These are phyloP conservation scores for Diabrotica balteata DNA, from an alignment of 2,888 invertebrate species.

Conservation along the genomic window DNA sequence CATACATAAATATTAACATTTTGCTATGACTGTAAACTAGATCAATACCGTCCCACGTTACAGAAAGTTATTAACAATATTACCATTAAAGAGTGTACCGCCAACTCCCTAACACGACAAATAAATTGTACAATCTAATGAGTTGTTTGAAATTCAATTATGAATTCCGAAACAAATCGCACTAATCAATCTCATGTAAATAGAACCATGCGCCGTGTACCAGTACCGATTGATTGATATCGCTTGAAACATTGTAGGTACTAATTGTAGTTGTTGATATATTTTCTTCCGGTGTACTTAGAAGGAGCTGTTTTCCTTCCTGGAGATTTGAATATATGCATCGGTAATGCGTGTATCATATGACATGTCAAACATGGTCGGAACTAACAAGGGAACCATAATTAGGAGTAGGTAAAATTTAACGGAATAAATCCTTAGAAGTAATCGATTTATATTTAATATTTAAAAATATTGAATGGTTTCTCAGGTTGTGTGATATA, in stretches of 20 bases:
- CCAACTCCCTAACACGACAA: too few species aligned
- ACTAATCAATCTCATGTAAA: slow-evolving; percentile 7
- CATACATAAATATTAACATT: too few species aligned
- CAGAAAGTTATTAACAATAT: too few species aligned
- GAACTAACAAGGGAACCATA: neutral
- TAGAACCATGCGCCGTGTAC: neutral
- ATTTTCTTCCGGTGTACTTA: slow-evolving; percentile 15
- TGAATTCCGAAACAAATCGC: slow-evolving; percentile 7
- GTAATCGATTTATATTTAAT: too few species aligned
- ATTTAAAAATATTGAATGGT: too few species aligned
- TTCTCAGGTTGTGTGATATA: too few species aligned
- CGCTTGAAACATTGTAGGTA: slow-evolving; percentile 13
- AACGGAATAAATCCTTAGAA: neutral
- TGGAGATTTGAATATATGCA: slow-evolving; percentile 6
- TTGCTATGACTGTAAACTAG: too few species aligned
- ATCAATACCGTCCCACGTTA: too few species aligned
- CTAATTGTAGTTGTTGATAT: slow-evolving; percentile 19
- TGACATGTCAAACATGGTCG: neutral
- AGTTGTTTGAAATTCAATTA: slow-evolving; percentile 4
- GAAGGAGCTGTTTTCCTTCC: slow-evolving; percentile 13
- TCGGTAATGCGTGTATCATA: neutral
- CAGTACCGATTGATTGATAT: slow-evolving; percentile 12
- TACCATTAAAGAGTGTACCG: too few species aligned
- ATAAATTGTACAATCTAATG: neutral
- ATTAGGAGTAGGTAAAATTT: neutral